Conservation (phyloP, 2,113 vertebrate genomes). For the Macquaria ambigua region DNA sequence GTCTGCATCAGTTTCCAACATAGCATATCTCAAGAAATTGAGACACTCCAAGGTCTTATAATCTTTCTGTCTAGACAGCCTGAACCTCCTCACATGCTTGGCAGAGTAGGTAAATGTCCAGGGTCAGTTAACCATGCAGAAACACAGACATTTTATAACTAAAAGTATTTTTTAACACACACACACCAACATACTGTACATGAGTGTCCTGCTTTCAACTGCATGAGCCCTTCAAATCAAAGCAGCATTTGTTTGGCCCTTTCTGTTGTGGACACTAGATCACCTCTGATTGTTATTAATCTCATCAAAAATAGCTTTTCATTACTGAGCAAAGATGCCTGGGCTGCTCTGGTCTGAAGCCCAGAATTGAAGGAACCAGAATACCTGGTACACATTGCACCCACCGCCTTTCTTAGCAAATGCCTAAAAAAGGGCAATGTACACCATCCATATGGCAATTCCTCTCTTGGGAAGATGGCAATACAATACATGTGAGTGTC, state of each 20-base stretch:
- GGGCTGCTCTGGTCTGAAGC: slow-evolving; percentile 47
- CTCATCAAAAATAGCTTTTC: slow-evolving; percentile 65
- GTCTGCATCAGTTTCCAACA: no score
- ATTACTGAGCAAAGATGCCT: slow-evolving; percentile 46
- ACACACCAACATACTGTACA: not conserved
- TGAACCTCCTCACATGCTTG: no score
- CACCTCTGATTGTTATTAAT: slow-evolving; percentile 17
- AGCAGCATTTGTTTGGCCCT: slow-evolving; percentile 20
- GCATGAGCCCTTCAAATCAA: slow-evolving; percentile 30
- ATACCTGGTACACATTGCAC: slow-evolving; percentile 18
- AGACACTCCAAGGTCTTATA: no score
- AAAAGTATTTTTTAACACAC: no score
- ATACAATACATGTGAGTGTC: slow-evolving; percentile 35
- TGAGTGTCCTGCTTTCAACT: not conserved
- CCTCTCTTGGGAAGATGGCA: slow-evolving; percentile 1
- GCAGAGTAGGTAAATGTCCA: no score
- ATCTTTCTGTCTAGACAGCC: no score
- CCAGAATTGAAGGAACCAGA: slow-evolving; percentile 38
- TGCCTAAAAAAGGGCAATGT: slow-evolving; percentile 3
- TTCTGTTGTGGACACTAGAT: slow-evolving; percentile 37
- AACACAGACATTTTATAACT: no score
- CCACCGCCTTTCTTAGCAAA: slow-evolving; percentile 11
- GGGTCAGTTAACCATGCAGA: no score
- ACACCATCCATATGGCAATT: slow-evolving; percentile 11
- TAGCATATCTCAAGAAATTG: no score